A percentile compares a stretch with the other conserved stretches of the same genome.
phyloP scores from a whole-genome alignment of 2,113 vertebrate species.

The Dromiciops gliroides region DNA sequence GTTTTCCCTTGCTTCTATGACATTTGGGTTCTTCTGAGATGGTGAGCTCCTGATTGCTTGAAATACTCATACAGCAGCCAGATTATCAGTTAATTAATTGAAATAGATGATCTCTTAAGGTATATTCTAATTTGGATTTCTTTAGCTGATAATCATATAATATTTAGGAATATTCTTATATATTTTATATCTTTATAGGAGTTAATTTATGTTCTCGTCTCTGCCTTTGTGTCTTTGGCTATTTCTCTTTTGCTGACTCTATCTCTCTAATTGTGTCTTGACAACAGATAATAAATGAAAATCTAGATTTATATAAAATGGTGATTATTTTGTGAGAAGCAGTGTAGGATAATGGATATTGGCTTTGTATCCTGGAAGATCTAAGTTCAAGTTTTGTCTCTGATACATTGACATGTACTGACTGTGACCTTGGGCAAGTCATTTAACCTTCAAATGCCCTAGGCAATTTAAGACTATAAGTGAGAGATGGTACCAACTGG shows the following conservation, averaged over 20 bases:
- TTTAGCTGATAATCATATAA: background rate
- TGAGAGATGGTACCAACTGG: background rate
- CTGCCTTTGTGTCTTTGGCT: background rate
- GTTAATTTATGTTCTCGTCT: background rate
- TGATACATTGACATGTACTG: background rate
- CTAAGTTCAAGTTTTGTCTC: background rate
- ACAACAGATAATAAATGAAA: background rate
- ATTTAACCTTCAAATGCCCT: background rate
- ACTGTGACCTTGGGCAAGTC: background rate
- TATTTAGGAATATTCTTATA: background rate
- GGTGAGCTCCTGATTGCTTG: background rate
- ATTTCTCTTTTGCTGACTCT: background rate
- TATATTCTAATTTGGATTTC: background rate
- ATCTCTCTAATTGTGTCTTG: background rate
- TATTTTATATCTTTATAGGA: background rate
- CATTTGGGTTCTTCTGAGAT: background rate
- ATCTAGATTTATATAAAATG: too few species aligned
- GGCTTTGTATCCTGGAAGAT: background rate
- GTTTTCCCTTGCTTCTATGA: background rate
- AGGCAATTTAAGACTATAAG: background rate
- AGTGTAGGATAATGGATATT: background rate
- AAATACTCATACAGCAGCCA: background rate
- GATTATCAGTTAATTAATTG: background rate
- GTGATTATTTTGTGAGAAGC: background rate
- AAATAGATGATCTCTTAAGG: background rate